These are phyloP conservation scores for Pantelozetes paolii DNA, from an alignment of 2,888 invertebrate genomes.

Conservation along the genomic window DNA sequence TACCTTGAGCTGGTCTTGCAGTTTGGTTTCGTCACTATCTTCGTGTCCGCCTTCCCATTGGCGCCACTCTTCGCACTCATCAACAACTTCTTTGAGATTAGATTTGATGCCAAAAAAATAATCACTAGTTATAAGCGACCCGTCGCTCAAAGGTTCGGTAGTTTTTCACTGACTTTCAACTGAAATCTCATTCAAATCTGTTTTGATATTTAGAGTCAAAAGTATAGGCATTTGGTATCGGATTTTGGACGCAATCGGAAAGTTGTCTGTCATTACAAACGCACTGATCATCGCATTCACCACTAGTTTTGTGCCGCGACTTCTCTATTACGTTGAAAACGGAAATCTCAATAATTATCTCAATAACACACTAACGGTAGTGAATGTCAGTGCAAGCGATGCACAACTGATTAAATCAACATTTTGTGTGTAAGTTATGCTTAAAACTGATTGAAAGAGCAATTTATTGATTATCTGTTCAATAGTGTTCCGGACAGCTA, in stretches of 20 bases:
- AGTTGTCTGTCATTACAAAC: slow-evolving; percentile 87
- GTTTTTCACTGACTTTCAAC: background rate
- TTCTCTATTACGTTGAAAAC: slow-evolving; percentile 80
- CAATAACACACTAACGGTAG: slow-evolving; percentile 76
- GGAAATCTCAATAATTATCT: slow-evolving; percentile 70
- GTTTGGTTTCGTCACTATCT: slow-evolving; percentile 95
- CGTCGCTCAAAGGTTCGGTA: slow-evolving; percentile 64
- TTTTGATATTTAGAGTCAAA: slow-evolving; percentile 60
- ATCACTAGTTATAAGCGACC: slow-evolving; percentile 79
- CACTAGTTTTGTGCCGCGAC: slow-evolving; percentile 90
- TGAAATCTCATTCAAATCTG: background rate
- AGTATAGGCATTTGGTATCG: slow-evolving; percentile 94
- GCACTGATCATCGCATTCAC: slow-evolving; percentile 98
- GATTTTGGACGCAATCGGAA: slow-evolving; percentile 85
- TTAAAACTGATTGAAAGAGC: background rate
- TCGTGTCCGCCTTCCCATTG: slow-evolving; percentile 93
- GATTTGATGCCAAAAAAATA: slow-evolving; percentile 88
- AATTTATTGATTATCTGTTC: background rate
- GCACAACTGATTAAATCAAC: background rate
- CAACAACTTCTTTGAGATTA: slow-evolving; percentile 92
- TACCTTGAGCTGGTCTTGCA: slow-evolving; percentile 98
- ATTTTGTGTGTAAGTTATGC: slow-evolving; percentile 38
- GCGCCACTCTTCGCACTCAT: slow-evolving; percentile 91
- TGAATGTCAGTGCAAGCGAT: slow-evolving; percentile 57
- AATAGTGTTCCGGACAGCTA: slow-evolving; percentile 61